Base-by-base conservation (phyloP, 2,888 invertebrate species). In the Hyles lineata region DNA sequence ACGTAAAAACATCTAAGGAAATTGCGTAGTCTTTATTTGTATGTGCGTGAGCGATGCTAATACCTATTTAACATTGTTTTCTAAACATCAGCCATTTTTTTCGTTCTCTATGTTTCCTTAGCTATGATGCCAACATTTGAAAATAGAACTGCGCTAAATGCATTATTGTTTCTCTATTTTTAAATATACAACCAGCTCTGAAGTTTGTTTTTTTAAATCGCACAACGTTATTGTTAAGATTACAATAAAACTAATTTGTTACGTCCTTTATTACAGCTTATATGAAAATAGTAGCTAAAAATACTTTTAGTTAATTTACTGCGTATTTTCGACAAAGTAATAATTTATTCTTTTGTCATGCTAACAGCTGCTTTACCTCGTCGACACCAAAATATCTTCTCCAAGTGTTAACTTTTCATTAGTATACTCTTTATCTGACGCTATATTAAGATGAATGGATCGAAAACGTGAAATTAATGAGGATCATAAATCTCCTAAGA, bases 401-500 rank as follows among this genome's bases (percentile, higher is more conserved):
- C 5, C 23, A 67, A 67, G 63, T 67, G 63, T 67, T 43, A 67
- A 67, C 63, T 67, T 19, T 67, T 70, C 70, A 70, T 52, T 70
- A 70, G 29, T 32, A 19, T 29, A 70, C 21, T 55, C 25, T 67
- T 67, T n/a, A 25, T 55, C 52, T 70, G 58, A n/a, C 23, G n/a
- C 25, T 19, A 50, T 19, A 52, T 52, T 23, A 61, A 73, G 52
- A 73, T 70, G 23, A 70, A 70, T 61, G 29, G 21, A 60, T 61
- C 15, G 21, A 58, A 70, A 58, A 58, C 72, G 19, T 60, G 52
- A 21, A 62, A 32, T 73, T 70, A 61, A 73, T 73, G 62, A 32
- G 19, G 0, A 62, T 61, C 61, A 73, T 73, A 73, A 73, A 73
- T 73, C 62, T 55, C 55, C 55, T 32, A 17, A 17, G 32, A 55